These are phyloP conservation scores for Cochlearius cochlearius DNA, from an alignment of 2,113 vertebrate species.

Conservation along the genomic window DNA sequence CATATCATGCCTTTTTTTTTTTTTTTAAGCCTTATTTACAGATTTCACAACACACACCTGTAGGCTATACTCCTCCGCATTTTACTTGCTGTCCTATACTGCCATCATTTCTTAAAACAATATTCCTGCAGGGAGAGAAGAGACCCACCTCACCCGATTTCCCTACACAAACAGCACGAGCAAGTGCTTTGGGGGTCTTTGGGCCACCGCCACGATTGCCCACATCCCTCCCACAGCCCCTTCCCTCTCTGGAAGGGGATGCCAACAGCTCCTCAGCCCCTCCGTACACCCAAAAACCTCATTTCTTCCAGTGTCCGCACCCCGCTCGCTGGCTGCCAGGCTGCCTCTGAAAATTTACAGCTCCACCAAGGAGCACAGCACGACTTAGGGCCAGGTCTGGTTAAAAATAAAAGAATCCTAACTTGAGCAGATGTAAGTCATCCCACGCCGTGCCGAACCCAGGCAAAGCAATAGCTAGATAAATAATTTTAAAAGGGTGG, in stretches of 20 bases:
- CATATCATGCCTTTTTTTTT: background rate
- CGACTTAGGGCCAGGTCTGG: background rate
- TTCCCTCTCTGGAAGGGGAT: background rate
- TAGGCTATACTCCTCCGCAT: background rate
- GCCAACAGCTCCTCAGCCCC: background rate
- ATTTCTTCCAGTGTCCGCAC: background rate
- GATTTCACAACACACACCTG: background rate
- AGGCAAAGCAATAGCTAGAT: background rate
- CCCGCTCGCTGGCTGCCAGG: background rate
- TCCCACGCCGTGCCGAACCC: accelerated
- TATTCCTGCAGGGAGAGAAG: background rate
- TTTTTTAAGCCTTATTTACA: background rate
- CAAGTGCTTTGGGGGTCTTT: background rate
- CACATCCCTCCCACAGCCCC: background rate
- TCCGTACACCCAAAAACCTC: background rate
- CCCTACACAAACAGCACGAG: background rate
- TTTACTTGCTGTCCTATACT: background rate
- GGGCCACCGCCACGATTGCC: accelerated
- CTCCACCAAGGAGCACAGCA: background rate
- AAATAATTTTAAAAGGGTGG: background rate
- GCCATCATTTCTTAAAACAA: background rate
- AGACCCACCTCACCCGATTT: background rate
- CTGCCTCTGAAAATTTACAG: background rate
- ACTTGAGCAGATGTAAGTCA: background rate
- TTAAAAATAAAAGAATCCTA: background rate